Conservation (phyloP, 2,888 invertebrate genomes). For the Diarsia mendica region DNA sequence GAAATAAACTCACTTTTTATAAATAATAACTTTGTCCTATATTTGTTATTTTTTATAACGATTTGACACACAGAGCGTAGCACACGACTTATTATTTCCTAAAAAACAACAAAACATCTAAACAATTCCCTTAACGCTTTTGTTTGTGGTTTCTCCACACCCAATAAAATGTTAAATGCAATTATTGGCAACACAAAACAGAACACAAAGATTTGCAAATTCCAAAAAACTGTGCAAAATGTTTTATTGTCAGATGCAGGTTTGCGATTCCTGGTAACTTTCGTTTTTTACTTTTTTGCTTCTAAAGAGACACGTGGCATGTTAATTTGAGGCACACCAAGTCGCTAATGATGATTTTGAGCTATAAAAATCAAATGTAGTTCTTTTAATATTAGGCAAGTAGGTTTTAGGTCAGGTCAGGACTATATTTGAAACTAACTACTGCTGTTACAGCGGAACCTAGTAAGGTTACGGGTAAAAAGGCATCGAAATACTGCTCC, state of each 20-base stretch:
- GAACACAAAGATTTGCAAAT: slow-evolving; percentile 47
- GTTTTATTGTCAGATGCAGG: slow-evolving; percentile 35
- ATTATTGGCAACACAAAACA: slow-evolving; percentile 38
- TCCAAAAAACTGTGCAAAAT: slow-evolving; percentile 34
- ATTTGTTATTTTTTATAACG: slow-evolving; percentile 3
- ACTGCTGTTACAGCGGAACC: too few species aligned
- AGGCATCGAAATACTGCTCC: too few species aligned
- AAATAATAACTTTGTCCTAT: background rate
- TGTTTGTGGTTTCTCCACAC: slow-evolving; percentile 60
- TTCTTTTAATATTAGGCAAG: too few species aligned
- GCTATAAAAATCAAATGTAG: too few species aligned
- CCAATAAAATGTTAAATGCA: slow-evolving; percentile 57
- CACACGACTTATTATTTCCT: slow-evolving; percentile 34
- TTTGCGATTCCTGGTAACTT: slow-evolving; percentile 62
- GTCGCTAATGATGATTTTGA: background rate
- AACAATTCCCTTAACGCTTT: slow-evolving; percentile 37
- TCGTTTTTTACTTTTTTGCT: slow-evolving; percentile 49
- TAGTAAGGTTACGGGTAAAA: too few species aligned
- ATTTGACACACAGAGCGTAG: slow-evolving; percentile 19
- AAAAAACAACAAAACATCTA: slow-evolving; percentile 15
- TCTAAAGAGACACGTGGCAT: slow-evolving; percentile 49
- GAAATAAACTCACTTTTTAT: background rate
- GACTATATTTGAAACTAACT: too few species aligned
- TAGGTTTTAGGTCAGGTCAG: too few species aligned
- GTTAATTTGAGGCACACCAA: background rate